phyloP scores from a whole-genome alignment of 2,797 vertebrate genomes.

The Pitangus sulphuratus region DNA sequence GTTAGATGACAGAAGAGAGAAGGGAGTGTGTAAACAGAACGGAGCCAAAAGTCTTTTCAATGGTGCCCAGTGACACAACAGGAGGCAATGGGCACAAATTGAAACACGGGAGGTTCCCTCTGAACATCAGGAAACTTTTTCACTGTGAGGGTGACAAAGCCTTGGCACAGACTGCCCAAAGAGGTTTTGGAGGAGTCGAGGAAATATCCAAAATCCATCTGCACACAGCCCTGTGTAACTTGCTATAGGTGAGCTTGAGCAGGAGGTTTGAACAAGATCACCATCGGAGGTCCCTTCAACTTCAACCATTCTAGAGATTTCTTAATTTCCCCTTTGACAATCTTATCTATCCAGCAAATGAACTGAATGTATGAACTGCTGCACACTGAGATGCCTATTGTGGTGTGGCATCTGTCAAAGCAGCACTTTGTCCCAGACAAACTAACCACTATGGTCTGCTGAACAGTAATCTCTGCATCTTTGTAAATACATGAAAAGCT shows the following conservation, averaged over 20 bases:
- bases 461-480: not conserved
- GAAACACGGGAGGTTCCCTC: not conserved
- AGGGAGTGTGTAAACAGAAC: not conserved
- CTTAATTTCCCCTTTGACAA: not conserved
- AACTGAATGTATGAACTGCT: not conserved
- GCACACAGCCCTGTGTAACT: not conserved
- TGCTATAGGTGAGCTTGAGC: not conserved
- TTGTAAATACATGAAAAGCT: not conserved
- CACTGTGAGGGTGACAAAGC: not conserved
- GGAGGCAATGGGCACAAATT: not conserved
- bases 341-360: not conserved
- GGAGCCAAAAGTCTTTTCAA: not conserved
- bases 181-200: not conserved
- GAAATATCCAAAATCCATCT: not conserved
- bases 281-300: not conserved
- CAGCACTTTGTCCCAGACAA: not conserved
- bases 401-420: not conserved
- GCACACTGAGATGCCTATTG: not conserved
- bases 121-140: not conserved
- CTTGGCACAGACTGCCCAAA: not conserved
- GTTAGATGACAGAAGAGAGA: not conserved
- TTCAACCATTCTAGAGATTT: not conserved
- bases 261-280: not conserved
- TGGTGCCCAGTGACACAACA: not conserved
- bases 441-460: not conserved